Evolutionary conservation across 2,888 invertebrate species (phyloP).

Genomic region (Galeopsomyia nigrocyanea): DNA sequence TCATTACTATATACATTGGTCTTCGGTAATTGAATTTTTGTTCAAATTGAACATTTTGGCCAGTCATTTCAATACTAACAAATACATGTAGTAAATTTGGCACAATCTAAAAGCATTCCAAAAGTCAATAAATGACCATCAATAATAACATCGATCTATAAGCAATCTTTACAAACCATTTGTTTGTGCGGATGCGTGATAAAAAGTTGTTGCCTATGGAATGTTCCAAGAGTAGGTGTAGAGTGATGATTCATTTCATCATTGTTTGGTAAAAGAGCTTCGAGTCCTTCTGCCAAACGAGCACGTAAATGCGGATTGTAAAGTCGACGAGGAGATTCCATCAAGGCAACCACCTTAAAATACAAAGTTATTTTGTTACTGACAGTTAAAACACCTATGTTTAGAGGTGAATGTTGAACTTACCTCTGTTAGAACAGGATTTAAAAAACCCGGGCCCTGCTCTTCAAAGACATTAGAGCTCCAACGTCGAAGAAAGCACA

Average conservation of each 20-base stretch:
- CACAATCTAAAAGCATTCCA: slow-evolving; percentile 74
- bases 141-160: background rate
- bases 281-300: slow-evolving; percentile 89
- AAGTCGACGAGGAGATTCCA: slow-evolving; percentile 86
- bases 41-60: slow-evolving; percentile 94
- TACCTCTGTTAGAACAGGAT: slow-evolving; percentile 79
- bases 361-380: slow-evolving; percentile 22
- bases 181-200: slow-evolving; percentile 80
- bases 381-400: background rate
- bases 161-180: slow-evolving; percentile 69
- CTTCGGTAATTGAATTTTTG: slow-evolving; percentile 97
- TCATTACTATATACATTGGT: slow-evolving; percentile 95
- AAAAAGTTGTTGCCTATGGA: slow-evolving; percentile 82
- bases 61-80: slow-evolving; percentile 98
- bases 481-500: slow-evolving; percentile 82
- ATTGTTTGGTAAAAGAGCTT: slow-evolving; percentile 84
- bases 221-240: slow-evolving; percentile 69
- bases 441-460: slow-evolving; percentile 75
- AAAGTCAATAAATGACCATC: background rate
- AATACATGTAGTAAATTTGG: slow-evolving; percentile 89
- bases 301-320: slow-evolving; percentile 95
- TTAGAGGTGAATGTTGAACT: slow-evolving; percentile 24
- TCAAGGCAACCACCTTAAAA: slow-evolving; percentile 80
- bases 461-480: slow-evolving; percentile 76
- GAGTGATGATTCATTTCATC: slow-evolving; percentile 71